Conservation (phyloP, 92 coral and sea anemone genomes). For the Scolanthus callimorphus region DNA sequence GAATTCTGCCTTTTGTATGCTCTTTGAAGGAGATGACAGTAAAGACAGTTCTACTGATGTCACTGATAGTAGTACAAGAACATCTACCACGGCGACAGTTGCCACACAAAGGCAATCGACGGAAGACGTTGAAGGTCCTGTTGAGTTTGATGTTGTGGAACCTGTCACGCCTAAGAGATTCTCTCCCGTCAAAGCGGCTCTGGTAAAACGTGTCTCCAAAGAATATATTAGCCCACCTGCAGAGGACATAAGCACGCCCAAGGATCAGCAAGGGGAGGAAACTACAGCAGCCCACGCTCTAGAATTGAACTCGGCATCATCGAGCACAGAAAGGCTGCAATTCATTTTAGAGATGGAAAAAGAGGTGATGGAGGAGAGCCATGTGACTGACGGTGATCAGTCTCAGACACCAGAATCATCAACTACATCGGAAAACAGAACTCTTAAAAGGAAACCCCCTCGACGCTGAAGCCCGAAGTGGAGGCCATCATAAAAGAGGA, state of each 20-base stretch:
- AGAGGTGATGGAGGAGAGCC: no score
- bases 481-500: slow-evolving; percentile 26
- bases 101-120: not conserved
- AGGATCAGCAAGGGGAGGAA: no score
- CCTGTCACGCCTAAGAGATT: slow-evolving; percentile 44
- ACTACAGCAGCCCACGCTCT: no score
- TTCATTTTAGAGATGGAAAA: no score
- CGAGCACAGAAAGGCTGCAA: no score
- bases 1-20: no score
- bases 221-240: slow-evolving; percentile 40
- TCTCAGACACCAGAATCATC: no score
- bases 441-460: slow-evolving; percentile 45
- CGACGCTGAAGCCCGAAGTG: slow-evolving; percentile 42
- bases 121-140: not conserved
- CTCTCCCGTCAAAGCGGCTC: slow-evolving; percentile 64
- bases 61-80: not conserved
- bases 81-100: not conserved
- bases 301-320: no score
- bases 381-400: no score
- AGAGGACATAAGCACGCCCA: no score
- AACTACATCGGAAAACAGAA: slow-evolving; percentile 56
- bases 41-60: not conserved
- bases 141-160: not conserved
- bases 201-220: slow-evolving; percentile 48
- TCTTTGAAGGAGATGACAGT: no score